Percentiles rank a stretch among this genome's conserved stretches.
These are phyloP conservation scores for Brachypteracias leptosomus DNA, from an alignment of 2,113 vertebrate genomes.

Conservation along the genomic window DNA sequence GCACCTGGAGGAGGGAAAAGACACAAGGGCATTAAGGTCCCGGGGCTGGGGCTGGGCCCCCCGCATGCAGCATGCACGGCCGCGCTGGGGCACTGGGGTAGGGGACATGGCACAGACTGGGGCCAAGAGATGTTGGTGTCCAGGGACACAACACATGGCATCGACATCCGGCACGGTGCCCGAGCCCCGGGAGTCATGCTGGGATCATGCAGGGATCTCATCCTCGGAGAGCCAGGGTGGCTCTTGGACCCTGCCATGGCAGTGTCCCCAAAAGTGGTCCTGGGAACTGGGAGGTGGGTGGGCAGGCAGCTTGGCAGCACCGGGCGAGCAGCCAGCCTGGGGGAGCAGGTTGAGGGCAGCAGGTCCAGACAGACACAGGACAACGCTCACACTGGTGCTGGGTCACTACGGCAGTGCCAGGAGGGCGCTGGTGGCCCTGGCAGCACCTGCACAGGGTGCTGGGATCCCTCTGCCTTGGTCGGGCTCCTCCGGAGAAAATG, in stretches of 20 bases:
- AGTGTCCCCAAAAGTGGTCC: background rate
- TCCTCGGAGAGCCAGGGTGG: background rate
- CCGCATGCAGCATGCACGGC: constrained; percentile 62
- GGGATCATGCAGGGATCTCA: constrained; percentile 14
- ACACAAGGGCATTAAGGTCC: constrained; percentile 79
- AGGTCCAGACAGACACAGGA: background rate
- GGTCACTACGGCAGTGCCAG: background rate
- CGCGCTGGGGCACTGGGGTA: background rate
- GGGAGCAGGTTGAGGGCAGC: background rate
- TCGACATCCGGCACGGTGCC: background rate
- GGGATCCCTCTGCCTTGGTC: background rate
- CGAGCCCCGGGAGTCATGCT: background rate
- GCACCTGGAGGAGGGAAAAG: constrained; percentile 90
- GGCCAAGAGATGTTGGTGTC: background rate
- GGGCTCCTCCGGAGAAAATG: background rate
- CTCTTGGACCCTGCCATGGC: rapidly evolving
- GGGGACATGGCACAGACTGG: background rate
- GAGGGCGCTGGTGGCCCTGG: background rate
- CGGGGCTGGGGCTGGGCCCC: background rate
- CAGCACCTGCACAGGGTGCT: background rate
- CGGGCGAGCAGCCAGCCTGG: background rate
- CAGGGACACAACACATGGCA: rapidly evolving
- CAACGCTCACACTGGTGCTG: background rate
- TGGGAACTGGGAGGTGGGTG: rapidly evolving
- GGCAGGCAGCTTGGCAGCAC: background rate